Conservation (phyloP, 2,113 vertebrate genomes). For the Prochilodus magdalenae region DNA sequence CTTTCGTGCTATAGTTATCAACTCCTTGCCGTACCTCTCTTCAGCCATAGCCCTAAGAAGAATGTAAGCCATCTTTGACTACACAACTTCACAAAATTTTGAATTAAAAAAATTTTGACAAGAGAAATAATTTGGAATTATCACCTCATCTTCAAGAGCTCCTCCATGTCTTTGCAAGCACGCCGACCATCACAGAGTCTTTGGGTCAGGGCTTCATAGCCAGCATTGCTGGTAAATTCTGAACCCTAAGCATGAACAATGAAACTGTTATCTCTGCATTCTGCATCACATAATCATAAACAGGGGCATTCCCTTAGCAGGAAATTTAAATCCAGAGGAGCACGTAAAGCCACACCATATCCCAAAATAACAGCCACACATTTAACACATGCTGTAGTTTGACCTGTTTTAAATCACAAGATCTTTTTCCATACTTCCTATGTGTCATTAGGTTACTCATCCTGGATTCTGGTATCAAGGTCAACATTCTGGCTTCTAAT, state of each 20-base stretch:
- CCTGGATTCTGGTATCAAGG: neutral
- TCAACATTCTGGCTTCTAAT: neutral
- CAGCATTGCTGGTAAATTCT: conserved; percentile 84
- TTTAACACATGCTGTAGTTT: neutral
- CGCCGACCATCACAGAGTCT: conserved; percentile 87
- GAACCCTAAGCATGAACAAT: conserved; percentile 73
- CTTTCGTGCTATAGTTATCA: conserved; percentile 88
- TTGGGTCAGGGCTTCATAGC: conserved; percentile 86
- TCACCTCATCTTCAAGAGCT: conserved; percentile 90
- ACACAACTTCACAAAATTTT: neutral
- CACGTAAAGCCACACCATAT: too few species aligned
- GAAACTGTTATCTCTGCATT: neutral
- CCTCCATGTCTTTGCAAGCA: conserved; percentile 94
- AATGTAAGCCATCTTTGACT: neutral
- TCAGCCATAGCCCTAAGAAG: conserved; percentile 86
- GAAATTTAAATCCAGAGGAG: neutral
- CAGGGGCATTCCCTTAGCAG: neutral
- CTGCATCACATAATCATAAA: neutral
- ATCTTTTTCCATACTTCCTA: neutral
- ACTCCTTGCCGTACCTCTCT: conserved; percentile 92
- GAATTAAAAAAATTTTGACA: too few species aligned
- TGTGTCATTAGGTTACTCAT: conserved; percentile 3
- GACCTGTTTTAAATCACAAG: neutral
- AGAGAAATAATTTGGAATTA: neutral
- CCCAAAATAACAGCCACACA: neutral